phyloP scores from a whole-genome alignment of 2,113 vertebrate genomes.

The Geococcyx californianus region DNA sequence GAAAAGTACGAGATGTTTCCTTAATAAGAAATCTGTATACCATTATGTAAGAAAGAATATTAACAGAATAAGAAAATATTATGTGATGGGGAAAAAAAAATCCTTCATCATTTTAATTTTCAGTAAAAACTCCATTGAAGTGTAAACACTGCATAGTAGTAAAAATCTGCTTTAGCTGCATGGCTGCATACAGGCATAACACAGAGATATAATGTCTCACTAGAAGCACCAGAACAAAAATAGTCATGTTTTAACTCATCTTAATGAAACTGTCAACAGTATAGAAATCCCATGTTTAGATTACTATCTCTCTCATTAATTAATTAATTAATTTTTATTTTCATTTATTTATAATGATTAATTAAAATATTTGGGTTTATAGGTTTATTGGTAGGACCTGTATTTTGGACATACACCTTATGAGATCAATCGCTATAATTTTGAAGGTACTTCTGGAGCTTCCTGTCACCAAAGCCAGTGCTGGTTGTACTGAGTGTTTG shows the following conservation, averaged over 20 bases:
- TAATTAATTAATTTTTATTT: no score
- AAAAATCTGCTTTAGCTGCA: background rate
- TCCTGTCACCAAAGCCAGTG: background rate
- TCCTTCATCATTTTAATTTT: background rate
- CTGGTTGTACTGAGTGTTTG: background rate
- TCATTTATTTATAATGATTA: background rate
- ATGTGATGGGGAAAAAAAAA: background rate
- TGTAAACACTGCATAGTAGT: background rate
- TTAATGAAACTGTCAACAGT: background rate
- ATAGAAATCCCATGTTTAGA: background rate
- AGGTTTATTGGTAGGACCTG: rapidly evolving
- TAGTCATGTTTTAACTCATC: background rate
- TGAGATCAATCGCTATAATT: background rate
- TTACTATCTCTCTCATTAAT: background rate
- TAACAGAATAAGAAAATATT: background rate
- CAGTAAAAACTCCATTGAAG: background rate
- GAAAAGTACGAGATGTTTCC: background rate
- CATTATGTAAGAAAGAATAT: background rate
- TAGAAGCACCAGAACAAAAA: background rate
- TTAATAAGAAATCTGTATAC: background rate
- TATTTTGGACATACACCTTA: background rate
- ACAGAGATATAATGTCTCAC: background rate
- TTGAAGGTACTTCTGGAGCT: background rate
- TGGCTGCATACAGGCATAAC: background rate
- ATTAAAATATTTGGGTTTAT: background rate